phyloP scores from a whole-genome alignment of 1,140 invertebrate genomes.

The Mamestra configurata region DNA sequence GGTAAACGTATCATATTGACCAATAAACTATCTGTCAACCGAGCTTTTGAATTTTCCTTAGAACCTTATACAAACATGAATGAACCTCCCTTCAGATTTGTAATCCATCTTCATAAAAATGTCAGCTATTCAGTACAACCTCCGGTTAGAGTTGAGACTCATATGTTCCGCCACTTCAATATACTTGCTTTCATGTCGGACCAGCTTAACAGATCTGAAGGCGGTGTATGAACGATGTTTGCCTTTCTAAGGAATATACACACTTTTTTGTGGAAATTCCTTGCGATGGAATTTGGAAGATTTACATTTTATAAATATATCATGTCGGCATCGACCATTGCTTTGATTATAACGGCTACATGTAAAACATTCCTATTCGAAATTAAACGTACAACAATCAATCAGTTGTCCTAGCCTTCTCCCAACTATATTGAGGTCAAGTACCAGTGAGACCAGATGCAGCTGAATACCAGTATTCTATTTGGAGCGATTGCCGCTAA shows the following conservation, averaged over 20 bases:
- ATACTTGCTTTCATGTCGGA: slow-evolving; percentile 8
- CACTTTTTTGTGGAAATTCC: neutral
- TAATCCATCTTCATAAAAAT: slow-evolving; percentile 3
- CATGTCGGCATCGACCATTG: neutral
- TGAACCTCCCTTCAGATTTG: neutral
- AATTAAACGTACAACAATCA: no score
- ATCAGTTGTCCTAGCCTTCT: no score
- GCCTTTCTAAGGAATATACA: neutral
- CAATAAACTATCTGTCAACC: neutral
- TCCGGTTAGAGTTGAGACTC: neutral
- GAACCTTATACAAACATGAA: neutral
- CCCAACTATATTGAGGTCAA: no score
- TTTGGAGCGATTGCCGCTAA: no score
- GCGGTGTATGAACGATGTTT: neutral
- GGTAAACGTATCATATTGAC: neutral
- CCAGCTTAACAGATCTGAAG: neutral
- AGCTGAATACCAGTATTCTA: no score
- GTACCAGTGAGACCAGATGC: no score
- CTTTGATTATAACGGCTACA: neutral
- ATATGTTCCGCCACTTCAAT: slow-evolving; percentile 7
- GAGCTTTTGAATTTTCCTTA: neutral
- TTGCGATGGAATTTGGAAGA: neutral
- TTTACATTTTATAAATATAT: neutral
- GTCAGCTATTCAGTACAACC: neutral
- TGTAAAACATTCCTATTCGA: no score